Base-by-base conservation (phyloP, 1,140 invertebrate genomes). In the Neodiprion lecontei region DNA sequence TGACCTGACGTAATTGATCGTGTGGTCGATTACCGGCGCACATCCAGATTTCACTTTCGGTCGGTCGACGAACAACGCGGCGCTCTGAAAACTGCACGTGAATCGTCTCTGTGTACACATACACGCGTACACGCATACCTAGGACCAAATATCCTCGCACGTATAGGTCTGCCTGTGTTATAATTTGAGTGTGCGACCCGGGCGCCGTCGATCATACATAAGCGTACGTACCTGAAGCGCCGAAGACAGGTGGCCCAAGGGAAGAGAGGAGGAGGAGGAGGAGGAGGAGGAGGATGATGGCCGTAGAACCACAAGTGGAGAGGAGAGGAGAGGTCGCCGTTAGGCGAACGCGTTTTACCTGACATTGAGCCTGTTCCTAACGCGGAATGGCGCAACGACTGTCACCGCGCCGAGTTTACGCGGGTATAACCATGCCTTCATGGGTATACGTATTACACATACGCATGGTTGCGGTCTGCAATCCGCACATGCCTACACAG, bases 301-400 rank as follows among this genome's bases (percentile, higher is more conserved):
- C 5, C 28, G 28, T 40, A 40, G 28, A 40, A 61, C 53, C 11
- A 61, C 11, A 61, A 61, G 11, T 8, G n/a, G 53, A 61, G 53
- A 61, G 53, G 53, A 17, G 28, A 40, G 28, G 28, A 40, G 28
- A 61, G 53, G 53, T 61, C 53, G 53, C 53, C 53, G 53, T 61
- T 61, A 61, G 53, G 53, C 53, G 53, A 61, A 61, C 53, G 53
- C 53, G 53, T 7, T 61, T 61, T 61, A 61, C 53, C 53, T 61
- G 53, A 61, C 53, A 61, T 61, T 9, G 53, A 61, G 53, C 53
- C 53, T 17, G 53, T 61, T 61, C 53, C 53, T 61, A 61, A 61
- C 53, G 53, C 53, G 53, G 11, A 17, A 61, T 61, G 53, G 53
- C 53, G 53, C 53, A 61, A 61, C 53, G 4, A 61, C n/a, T 61